These are phyloP conservation scores for Dichetophora obliterata DNA, from an alignment of 2,888 invertebrate genomes.

Conservation along the genomic window DNA sequence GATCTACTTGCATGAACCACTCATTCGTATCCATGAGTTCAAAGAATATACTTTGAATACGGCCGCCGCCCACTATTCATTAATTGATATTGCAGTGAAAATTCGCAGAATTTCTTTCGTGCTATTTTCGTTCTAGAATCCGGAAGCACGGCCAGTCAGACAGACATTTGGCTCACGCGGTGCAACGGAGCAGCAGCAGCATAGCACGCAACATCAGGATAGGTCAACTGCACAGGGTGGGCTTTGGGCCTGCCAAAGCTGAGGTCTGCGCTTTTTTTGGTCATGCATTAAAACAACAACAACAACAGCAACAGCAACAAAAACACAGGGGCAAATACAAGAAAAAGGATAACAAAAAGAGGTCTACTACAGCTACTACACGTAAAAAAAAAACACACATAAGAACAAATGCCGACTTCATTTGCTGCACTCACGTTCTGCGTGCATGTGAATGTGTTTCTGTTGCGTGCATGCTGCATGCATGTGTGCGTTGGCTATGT, in stretches of 20 bases:
- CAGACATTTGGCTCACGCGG: background rate
- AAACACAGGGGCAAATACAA: background rate
- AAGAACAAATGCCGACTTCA: background rate
- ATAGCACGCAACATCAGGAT: conserved; percentile 12
- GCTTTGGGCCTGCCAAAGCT: background rate
- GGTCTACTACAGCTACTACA: background rate
- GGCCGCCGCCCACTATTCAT: conserved; percentile 57
- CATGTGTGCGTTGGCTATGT: conserved; percentile 19
- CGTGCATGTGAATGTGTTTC: conserved; percentile 14
- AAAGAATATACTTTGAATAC: conserved; percentile 43
- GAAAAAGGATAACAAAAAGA: background rate
- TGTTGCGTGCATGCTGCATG: conserved; percentile 33
- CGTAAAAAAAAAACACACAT: background rate
- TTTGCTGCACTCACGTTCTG: conserved; percentile 7
- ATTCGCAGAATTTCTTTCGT: conserved; percentile 48
- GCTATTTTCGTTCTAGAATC: background rate
- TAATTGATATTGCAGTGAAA: conserved; percentile 66
- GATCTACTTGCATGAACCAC: background rate
- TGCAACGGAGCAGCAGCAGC: conserved; percentile 1
- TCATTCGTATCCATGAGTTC: conserved; percentile 31
- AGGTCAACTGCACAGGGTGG: background rate
- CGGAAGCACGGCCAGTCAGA: background rate
- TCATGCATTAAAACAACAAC: background rate
- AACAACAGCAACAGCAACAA: background rate
- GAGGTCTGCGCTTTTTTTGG: background rate